These are phyloP conservation scores for Trididemnum nubilum DNA, from an alignment of 23 tunicate species.

Conservation along the genomic window DNA sequence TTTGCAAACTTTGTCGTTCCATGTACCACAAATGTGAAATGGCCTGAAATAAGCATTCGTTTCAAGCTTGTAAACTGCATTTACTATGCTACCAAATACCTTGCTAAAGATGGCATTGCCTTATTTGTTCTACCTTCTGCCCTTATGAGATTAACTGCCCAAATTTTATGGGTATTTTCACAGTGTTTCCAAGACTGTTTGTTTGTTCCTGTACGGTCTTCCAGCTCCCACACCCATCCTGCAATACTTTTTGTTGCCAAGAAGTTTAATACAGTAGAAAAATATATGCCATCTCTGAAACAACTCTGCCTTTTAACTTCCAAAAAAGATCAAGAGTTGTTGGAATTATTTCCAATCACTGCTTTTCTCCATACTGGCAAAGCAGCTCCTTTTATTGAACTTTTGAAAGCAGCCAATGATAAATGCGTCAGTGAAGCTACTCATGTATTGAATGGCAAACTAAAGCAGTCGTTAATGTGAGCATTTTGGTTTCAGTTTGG, in stretches of 20 bases:
- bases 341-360: constrained; percentile 42
- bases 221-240: not conserved
- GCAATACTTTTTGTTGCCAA: constrained; percentile 38
- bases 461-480: not conserved
- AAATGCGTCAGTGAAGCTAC: constrained; percentile 22
- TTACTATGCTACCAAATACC: not conserved
- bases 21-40: not conserved
- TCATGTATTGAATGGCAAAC: not conserved
- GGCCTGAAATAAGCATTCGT: constrained; percentile 45
- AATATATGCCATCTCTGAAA: constrained; percentile 4
- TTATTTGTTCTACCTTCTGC: constrained; percentile 3
- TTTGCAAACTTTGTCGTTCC: not conserved
- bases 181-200: constrained; percentile 29
- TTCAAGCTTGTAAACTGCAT: constrained; percentile 1
- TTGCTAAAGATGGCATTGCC: constrained; percentile 11
- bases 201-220: constrained; percentile 1
- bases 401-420: constrained; percentile 36
- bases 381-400: constrained; percentile 7
- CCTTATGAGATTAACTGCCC: constrained; percentile 33
- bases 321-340: not conserved
- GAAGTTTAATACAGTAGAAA: not conserved
- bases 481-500: too few species aligned
- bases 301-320: not conserved
- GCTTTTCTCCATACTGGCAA: constrained; percentile 21
- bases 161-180: constrained; percentile 43